phyloP scores from a whole-genome alignment of 2,797 vertebrate species.

The Sus cebifrons region DNA sequence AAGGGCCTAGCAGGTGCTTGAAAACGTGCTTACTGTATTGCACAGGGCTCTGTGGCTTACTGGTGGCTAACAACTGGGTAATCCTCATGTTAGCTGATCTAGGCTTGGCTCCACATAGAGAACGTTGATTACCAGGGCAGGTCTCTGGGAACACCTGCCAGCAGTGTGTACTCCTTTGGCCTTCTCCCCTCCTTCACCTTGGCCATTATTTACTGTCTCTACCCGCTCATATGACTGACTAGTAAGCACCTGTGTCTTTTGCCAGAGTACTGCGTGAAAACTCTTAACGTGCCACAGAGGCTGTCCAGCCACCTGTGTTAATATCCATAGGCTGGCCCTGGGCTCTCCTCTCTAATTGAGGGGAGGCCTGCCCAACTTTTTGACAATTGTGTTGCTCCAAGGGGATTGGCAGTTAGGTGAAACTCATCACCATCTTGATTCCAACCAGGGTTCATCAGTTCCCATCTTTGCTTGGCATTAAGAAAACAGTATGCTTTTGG shows the following conservation, averaged over 20 bases:
- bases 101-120: not conserved
- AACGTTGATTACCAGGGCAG: conserved; percentile 32
- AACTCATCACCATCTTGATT: conserved; percentile 49
- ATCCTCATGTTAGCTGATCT: not conserved
- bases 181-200: not conserved
- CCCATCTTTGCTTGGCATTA: conserved; percentile 10
- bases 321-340: not conserved
- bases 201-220: not conserved
- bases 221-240: not conserved
- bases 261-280: conserved; percentile 21
- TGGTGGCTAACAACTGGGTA: not conserved
- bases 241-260: not conserved
- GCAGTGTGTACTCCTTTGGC: conserved; percentile 51
- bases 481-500: conserved; percentile 35
- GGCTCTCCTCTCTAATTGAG: not conserved
- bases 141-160: not conserved
- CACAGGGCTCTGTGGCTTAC: conserved; percentile 6
- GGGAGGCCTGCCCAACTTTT: not conserved
- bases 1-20: not conserved
- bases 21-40: conserved; percentile 42
- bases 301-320: not conserved
- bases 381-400: not conserved
- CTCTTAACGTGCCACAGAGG: not conserved
- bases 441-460: not conserved
- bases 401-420: not conserved